phyloP scores from a whole-genome alignment of 2,113 vertebrate species.

The Cyprinodon tularosa region DNA sequence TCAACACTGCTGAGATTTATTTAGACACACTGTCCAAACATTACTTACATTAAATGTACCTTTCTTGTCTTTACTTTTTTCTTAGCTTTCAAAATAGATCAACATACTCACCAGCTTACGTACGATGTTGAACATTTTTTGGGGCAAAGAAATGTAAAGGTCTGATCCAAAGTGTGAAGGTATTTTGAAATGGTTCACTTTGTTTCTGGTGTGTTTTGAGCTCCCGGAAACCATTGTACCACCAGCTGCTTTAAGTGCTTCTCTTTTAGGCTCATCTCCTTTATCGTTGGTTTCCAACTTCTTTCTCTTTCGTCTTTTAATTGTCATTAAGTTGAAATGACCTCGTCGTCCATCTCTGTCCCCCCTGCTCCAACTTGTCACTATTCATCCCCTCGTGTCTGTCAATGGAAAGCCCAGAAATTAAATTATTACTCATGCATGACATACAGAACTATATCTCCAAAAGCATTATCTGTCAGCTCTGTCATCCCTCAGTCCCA shows the following conservation, averaged over 20 bases:
- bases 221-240: constrained; percentile 36
- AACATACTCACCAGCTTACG: constrained; percentile 21
- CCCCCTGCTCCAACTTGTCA: constrained; percentile 28
- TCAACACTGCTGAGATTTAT: no score
- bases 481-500: constrained; percentile 2
- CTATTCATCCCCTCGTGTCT: constrained; percentile 38
- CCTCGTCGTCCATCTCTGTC: constrained; percentile 36
- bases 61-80: not conserved
- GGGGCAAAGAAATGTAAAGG: constrained; percentile 32
- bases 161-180: constrained; percentile 36
- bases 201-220: constrained; percentile 30
- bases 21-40: no score
- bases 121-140: constrained; percentile 26
- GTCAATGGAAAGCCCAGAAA: constrained; percentile 26
- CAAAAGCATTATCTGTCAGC: constrained; percentile 23
- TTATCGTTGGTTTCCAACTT: constrained; percentile 15
- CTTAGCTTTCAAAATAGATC: constrained; percentile 25
- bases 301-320: constrained; percentile 10
- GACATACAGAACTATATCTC: constrained; percentile 26
- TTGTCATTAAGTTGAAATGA: constrained; percentile 43
- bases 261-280: constrained; percentile 8
- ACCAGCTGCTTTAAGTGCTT: constrained; percentile 39
- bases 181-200: constrained; percentile 45
- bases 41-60: not conserved
- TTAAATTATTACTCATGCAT: constrained; percentile 57